Evolutionary conservation across 2,888 invertebrate genomes (phyloP).

Genomic region (Pterostichus niger): DNA sequence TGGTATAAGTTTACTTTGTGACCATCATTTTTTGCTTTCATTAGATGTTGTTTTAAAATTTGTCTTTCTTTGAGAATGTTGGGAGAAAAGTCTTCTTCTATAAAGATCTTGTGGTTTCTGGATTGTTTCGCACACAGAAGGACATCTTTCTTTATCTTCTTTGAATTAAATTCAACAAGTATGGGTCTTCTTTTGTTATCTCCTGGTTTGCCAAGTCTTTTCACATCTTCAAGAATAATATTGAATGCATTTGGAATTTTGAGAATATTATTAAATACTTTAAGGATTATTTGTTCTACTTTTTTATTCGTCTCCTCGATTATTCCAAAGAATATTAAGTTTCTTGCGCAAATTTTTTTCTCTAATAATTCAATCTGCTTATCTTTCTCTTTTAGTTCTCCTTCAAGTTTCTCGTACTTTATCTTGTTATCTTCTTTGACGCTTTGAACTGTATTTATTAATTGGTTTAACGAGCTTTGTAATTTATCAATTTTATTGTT

Average conservation of each 20-base stretch:
- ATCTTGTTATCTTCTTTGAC: not conserved
- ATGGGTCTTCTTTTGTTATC: conserved; percentile 3
- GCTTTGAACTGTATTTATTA: not conserved
- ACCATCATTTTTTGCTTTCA: not conserved
- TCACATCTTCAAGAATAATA: not conserved
- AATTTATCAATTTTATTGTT: too few relatives aligned
- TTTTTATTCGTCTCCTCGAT: not conserved
- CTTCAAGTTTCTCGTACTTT: not conserved
- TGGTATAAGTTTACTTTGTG: not conserved
- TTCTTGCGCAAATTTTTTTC: too few relatives aligned
- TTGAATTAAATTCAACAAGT: not conserved
- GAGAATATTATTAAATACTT: not conserved
- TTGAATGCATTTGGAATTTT: not conserved
- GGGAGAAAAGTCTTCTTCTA: not conserved
- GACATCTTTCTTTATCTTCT: not conserved
- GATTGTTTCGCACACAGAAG: not conserved
- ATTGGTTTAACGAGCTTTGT: not conserved
- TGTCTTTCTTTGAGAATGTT: not conserved
- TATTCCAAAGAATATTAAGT: not conserved
- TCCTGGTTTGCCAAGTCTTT: not conserved
- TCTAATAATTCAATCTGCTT: too few relatives aligned
- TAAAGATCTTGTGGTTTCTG: not conserved
- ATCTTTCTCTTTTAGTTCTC: too few relatives aligned
- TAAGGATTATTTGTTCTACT: not conserved
- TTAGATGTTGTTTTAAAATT: not conserved